Percentiles rank a stretch among this genome's conserved stretches.
These are phyloP conservation scores for Drosophila arawakana DNA, from an alignment of 1,140 invertebrate genomes.

Conservation along the genomic window DNA sequence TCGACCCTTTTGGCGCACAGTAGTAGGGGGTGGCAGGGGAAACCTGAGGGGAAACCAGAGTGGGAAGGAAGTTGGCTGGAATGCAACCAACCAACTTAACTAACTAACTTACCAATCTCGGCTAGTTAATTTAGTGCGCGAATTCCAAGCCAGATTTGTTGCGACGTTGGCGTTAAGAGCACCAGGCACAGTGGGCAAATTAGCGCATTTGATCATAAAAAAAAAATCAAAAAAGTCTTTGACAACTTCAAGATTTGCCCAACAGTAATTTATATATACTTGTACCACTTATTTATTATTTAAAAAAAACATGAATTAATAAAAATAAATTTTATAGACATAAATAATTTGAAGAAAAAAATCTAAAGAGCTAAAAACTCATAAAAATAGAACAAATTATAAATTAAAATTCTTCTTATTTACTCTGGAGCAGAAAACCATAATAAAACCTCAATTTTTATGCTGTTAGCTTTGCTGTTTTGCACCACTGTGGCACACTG, in stretches of 20 bases:
- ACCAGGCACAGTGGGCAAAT: not conserved
- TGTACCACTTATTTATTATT: too few relatives aligned
- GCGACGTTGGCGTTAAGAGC: not conserved
- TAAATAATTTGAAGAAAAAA: too few relatives aligned
- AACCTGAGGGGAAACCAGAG: not conserved
- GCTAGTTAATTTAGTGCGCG: constrained; percentile 20
- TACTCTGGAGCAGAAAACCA: too few relatives aligned
- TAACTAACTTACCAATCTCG: constrained; percentile 6
- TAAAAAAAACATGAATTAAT: too few relatives aligned
- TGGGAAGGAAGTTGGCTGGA: not conserved
- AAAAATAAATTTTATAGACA: too few relatives aligned
- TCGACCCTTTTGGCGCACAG: not conserved
- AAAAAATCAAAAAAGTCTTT: not conserved
- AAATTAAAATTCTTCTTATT: too few relatives aligned
- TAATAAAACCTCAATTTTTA: too few relatives aligned
- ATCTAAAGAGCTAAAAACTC: too few relatives aligned
- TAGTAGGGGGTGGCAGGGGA: not conserved
- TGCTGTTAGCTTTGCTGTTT: not conserved
- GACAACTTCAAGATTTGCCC: not conserved
- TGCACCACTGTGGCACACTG: too few relatives aligned
- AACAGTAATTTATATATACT: not conserved
- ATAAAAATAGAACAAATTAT: too few relatives aligned
- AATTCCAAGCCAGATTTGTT: constrained; percentile 24
- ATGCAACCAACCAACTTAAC: constrained; percentile 1
- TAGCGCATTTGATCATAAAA: too few relatives aligned